phyloP scores from a whole-genome alignment of 2,888 invertebrate species.

The Malachius bipustulatus region DNA sequence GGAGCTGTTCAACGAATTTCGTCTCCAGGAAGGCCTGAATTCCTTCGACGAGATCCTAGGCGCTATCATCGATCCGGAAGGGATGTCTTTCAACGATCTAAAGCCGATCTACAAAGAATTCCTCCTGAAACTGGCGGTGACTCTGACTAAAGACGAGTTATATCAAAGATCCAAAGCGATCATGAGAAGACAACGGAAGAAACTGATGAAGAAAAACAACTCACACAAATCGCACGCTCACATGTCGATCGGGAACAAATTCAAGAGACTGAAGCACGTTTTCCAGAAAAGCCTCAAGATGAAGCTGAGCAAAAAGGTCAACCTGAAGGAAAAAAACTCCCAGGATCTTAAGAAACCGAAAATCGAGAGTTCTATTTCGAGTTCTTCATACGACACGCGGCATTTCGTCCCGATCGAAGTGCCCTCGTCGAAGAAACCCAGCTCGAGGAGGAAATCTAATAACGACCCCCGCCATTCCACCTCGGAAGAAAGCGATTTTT shows the following conservation, averaged over 20 bases:
- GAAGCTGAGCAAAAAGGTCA: slow-evolving; percentile 19
- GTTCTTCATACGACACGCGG: slow-evolving; percentile 49
- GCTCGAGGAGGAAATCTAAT: slow-evolving; percentile 13
- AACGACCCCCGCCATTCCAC: slow-evolving; percentile 30
- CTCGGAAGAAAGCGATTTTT: slow-evolving; percentile 39
- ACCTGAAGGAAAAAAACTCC: slow-evolving; percentile 6
- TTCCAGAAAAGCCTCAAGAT: slow-evolving; percentile 47
- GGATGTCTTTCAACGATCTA: slow-evolving; percentile 86
- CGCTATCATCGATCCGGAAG: slow-evolving; percentile 81
- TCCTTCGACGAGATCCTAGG: slow-evolving; percentile 79
- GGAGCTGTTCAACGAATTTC: slow-evolving; percentile 77
- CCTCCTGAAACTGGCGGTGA: slow-evolving; percentile 72
- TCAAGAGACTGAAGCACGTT: slow-evolving; percentile 35
- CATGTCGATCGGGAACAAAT: slow-evolving; percentile 29
- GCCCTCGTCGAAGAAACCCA: slow-evolving; percentile 16
- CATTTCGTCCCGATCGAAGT: slow-evolving; percentile 50
- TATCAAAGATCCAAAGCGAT: slow-evolving; percentile 82
- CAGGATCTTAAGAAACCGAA: slow-evolving; percentile 20
- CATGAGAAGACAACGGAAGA: slow-evolving; percentile 73
- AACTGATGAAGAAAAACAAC: slow-evolving; percentile 43
- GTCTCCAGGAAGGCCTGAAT: slow-evolving; percentile 76
- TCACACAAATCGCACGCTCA: slow-evolving; percentile 19
- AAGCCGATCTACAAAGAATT: slow-evolving; percentile 88
- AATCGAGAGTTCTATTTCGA: slow-evolving; percentile 50
- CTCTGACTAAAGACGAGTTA: slow-evolving; percentile 82